Evolutionary conservation across 1,140 invertebrate species (phyloP).

Genomic region (Epicauta chinensis): DNA sequence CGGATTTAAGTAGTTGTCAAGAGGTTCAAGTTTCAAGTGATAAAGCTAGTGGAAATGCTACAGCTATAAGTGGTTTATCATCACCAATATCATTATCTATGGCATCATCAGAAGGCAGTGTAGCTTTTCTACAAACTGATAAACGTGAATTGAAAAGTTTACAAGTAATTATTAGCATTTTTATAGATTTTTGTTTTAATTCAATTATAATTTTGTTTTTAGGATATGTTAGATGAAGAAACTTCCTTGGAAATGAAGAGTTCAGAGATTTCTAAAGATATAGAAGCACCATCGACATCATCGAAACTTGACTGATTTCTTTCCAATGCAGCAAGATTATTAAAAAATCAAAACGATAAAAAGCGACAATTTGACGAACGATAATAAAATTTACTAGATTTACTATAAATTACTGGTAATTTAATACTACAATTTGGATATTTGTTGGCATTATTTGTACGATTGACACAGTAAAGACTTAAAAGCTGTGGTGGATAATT

Average conservation of each 20-base stretch:
- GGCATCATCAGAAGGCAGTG: conserved; percentile 50
- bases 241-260: conserved; percentile 1
- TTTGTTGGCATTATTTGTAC: no score
- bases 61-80: conserved; percentile 40
- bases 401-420: no score
- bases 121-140: conserved; percentile 43
- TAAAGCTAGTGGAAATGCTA: conserved; percentile 37
- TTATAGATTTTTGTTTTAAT: background rate
- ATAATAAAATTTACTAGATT: no score
- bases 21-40: conserved; percentile 45
- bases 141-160: conserved; percentile 45
- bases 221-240: conserved; percentile 4
- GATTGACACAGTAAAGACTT: no score
- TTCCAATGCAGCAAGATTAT: no score
- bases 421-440: no score
- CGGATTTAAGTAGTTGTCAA: conserved; percentile 39
- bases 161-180: conserved; percentile 32
- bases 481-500: no score
- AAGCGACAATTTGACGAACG: no score
- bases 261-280: conserved; percentile 2
- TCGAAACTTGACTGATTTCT: conserved; percentile 11
- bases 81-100: conserved; percentile 50
- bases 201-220: background rate
- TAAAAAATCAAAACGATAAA: no score
- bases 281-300: conserved; percentile 8